Evolutionary conservation across 2,113 vertebrate species (phyloP), one percentile per base, ranked within the genome.

Genomic region (Centrocercus urophasianus): DNA sequence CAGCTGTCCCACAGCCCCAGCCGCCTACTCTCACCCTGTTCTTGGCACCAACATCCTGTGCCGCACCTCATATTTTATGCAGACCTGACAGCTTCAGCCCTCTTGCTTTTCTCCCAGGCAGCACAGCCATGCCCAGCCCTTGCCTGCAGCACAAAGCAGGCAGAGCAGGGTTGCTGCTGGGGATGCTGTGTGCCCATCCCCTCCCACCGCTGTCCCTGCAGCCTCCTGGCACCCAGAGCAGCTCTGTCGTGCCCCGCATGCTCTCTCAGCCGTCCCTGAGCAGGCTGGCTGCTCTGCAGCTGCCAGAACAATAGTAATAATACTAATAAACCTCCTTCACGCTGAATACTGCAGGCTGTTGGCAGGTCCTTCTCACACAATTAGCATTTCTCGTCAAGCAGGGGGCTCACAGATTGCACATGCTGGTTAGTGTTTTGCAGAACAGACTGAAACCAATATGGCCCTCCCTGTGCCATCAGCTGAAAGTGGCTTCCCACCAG

Each of bases 391-490:
- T 94, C 89, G 22, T 95, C 83, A 47, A 85, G 83, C 91, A 85
- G 88, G 93, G 93, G 64, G 80, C 13, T 93, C 94, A 7, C 96
- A 95, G 96, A 96, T 95, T 95, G 96, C 91, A 65, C 60, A 87
- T 80, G 84, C 96, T 83, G 95, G 36, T 67, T 57, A 38, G 91
- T 67, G 89, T 92, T 96, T 94, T 92, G 93, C 94, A 92, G 91
- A 94, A 94, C 96, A 96, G 95, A 96, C 96, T 80, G 96, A 93
- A 60, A 83, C 89, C 95, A 92, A 91, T 94, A 89, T 94, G 96
- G 96, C 93, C 93, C 81, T 92, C 71, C 85, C 86, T 66, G 86
- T 67, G 84, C 82, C 87, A 57, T 64, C 94, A 38, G 96, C 94
- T 73, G 4, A 70, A 79, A 91, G 87, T 2, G 93, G 59, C 87